Evolutionary conservation across 2,888 invertebrate genomes (phyloP).

Genomic region (Lordiphosa andalusiaca): DNA sequence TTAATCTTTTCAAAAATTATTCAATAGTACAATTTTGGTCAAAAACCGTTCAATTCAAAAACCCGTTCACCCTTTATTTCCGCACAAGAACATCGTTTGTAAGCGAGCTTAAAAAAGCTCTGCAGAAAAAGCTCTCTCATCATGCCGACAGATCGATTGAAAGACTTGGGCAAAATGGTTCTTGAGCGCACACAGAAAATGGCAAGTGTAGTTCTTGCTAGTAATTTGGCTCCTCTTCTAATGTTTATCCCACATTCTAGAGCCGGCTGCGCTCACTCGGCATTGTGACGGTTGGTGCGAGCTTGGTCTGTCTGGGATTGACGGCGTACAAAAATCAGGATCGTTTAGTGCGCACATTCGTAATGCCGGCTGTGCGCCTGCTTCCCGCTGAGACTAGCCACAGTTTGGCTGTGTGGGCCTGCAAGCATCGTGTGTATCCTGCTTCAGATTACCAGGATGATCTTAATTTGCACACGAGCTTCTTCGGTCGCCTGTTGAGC

Average conservation of each 20-base stretch:
- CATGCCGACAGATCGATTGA: background rate
- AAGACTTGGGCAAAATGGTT: constrained; percentile 2
- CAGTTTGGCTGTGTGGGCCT: constrained; percentile 86
- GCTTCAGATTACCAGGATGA: constrained; percentile 48
- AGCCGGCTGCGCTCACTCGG: constrained; percentile 49
- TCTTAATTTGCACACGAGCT: constrained; percentile 82
- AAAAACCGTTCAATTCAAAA: no score
- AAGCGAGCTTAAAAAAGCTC: no score
- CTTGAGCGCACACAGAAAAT: constrained; percentile 7
- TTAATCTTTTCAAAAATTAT: no score
- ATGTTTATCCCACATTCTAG: constrained; percentile 17
- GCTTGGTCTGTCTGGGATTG: constrained; percentile 41
- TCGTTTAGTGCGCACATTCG: constrained; percentile 27
- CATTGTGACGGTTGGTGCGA: constrained; percentile 52
- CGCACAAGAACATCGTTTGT: no score
- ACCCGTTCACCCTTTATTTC: no score
- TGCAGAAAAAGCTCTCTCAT: no score
- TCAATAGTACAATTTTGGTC: no score
- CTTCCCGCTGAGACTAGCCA: constrained; percentile 93
- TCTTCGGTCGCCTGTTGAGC: constrained; percentile 87
- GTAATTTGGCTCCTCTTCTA: background rate
- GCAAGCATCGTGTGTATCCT: constrained; percentile 83
- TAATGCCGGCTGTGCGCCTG: constrained; percentile 73
- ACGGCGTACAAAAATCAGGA: constrained; percentile 41
- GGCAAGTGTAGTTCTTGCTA: constrained; percentile 13